Evolutionary conservation across 1,140 invertebrate species (phyloP).

Genomic region (Schlechtendalia chinensis): DNA sequence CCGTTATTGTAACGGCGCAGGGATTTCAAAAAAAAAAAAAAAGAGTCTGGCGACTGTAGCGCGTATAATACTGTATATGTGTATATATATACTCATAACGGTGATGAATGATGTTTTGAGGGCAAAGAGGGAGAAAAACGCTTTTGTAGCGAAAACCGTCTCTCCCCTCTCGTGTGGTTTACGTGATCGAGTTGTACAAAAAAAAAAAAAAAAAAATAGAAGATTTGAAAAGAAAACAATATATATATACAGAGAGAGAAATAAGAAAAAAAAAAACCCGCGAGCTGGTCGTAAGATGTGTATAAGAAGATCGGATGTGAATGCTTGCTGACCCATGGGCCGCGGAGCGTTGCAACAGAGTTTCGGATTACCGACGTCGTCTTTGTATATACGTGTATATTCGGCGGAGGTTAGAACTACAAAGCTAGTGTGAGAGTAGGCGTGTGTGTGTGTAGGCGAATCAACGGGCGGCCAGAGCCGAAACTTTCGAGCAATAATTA

Average conservation of each 20-base stretch:
- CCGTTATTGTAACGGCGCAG: background rate
- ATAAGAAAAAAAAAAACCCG: background rate
- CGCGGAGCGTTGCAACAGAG: background rate
- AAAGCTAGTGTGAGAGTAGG: no score
- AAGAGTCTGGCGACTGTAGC: no score
- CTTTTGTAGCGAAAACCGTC: background rate
- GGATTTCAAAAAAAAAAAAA: background rate
- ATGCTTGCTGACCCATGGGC: constrained; percentile 43
- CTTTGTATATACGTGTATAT: background rate
- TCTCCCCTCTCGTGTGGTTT: no score
- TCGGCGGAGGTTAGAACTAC: no score
- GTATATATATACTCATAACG: no score
- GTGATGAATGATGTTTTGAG: no score
- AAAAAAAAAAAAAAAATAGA: no score
- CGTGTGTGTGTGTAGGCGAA: background rate
- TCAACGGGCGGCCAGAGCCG: background rate
- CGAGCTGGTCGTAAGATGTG: background rate
- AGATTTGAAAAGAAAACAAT: background rate
- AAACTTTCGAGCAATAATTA: constrained; percentile 45
- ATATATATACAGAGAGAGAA: background rate
- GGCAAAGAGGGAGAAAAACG: no score
- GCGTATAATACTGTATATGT: no score
- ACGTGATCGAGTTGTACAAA: constrained; percentile 14
- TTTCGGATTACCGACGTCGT: constrained; percentile 29
- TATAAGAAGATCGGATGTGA: background rate